Evolutionary conservation across 2,113 vertebrate genomes (phyloP).

Genomic region (Caranx ignobilis): DNA sequence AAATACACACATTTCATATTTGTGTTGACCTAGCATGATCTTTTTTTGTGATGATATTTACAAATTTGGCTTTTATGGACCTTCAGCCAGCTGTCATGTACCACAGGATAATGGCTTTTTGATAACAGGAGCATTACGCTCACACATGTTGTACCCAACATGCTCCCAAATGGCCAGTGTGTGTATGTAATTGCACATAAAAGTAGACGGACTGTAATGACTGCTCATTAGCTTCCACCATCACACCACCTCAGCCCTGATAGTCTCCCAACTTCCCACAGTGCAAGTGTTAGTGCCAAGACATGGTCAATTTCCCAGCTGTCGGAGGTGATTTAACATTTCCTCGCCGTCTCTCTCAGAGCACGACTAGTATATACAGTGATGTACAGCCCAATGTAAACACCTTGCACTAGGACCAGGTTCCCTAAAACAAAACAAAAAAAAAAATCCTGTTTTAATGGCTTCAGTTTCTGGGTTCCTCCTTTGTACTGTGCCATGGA

Average conservation of each 20-base stretch:
- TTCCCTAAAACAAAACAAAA: constrained; percentile 7
- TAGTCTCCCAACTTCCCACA: constrained; percentile 23
- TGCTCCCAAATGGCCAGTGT: constrained; percentile 10
- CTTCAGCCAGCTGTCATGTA: not conserved
- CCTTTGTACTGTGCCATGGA: constrained; percentile 41
- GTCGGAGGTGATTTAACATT: constrained; percentile 71
- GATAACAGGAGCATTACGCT: not conserved
- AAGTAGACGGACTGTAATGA: constrained; percentile 37
- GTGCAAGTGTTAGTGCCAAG: constrained; percentile 9
- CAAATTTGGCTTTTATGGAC: not conserved
- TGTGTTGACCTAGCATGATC: not conserved
- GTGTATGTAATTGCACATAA: constrained; percentile 36
- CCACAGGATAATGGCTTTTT: not conserved
- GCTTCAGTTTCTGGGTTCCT: constrained; percentile 49
- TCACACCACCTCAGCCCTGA: constrained; percentile 10
- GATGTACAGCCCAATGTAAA: constrained; percentile 64
- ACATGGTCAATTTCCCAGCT: constrained; percentile 62
- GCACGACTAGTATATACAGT: constrained; percentile 46
- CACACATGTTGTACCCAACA: not conserved
- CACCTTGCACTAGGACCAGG: constrained; percentile 46
- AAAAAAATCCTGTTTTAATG: constrained; percentile 49
- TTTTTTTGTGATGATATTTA: not conserved
- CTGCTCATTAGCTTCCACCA: constrained; percentile 49
- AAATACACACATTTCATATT: not conserved
- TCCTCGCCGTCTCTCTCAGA: constrained; percentile 44